A percentile compares a stretch with the other conserved stretches of the same genome.
phyloP scores from a whole-genome alignment of 2,888 invertebrate species.

The Andricus quercusramuli region DNA sequence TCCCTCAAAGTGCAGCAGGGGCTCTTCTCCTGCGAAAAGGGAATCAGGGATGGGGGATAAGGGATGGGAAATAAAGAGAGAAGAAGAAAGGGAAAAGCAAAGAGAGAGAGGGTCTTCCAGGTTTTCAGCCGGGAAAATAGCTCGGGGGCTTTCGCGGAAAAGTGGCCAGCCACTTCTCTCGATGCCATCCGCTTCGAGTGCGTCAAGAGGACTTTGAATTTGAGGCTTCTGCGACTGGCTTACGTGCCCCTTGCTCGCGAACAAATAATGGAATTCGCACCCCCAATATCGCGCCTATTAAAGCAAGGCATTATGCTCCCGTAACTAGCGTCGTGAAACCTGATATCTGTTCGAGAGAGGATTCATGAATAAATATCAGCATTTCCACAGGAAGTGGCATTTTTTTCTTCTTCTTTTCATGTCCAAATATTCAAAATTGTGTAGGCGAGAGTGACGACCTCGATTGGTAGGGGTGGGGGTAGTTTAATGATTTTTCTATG shows the following conservation, averaged over 20 bases:
- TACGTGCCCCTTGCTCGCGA: slow-evolving; percentile 50
- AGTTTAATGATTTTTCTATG: too few species aligned
- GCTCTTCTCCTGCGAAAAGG: slow-evolving; percentile 3
- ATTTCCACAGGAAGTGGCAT: not conserved
- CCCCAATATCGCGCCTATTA: slow-evolving; percentile 6
- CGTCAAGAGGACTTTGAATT: slow-evolving; percentile 43
- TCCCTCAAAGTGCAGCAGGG: slow-evolving; percentile 33
- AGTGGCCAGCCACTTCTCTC: slow-evolving; percentile 55
- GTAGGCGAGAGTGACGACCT: too few species aligned
- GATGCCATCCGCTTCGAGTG: slow-evolving; percentile 47
- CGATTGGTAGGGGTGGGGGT: too few species aligned
- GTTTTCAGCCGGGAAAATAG: slow-evolving; percentile 55
- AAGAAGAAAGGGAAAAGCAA: slow-evolving; percentile 1
- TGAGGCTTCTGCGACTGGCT: slow-evolving; percentile 51
- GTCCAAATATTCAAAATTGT: too few species aligned
- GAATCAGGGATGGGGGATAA: slow-evolving; percentile 20
- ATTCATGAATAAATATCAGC: not conserved
- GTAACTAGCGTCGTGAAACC: not conserved
- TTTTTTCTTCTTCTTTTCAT: not conserved
- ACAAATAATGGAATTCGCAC: slow-evolving; percentile 37
- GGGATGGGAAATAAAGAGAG: slow-evolving; percentile 33
- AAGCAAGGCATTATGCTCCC: not conserved
- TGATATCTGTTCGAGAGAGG: not conserved
- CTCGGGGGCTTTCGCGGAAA: slow-evolving; percentile 55
- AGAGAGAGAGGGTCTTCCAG: slow-evolving; percentile 4